Conservation (phyloP, 2,888 invertebrate genomes). For the Anoncus sp. region DNA sequence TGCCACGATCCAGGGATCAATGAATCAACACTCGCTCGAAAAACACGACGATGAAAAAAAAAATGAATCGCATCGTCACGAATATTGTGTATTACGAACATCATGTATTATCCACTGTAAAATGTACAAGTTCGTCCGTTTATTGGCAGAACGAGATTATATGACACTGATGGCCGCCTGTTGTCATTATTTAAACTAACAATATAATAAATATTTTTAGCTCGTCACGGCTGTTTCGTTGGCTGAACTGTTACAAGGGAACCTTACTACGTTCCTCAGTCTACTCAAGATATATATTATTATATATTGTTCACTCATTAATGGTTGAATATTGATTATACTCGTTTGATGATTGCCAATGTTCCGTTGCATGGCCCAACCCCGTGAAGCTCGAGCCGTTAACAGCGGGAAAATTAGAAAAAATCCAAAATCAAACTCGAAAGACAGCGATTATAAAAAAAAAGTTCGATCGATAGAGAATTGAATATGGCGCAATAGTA, state of each 20-base stretch:
- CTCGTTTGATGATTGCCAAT: constrained; percentile 79
- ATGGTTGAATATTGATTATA: constrained; percentile 74
- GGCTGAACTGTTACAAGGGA: constrained; percentile 83
- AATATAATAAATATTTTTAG: constrained; percentile 75
- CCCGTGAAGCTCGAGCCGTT: constrained; percentile 77
- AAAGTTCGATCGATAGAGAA: too few species aligned
- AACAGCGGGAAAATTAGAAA: background rate
- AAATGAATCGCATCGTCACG: constrained; percentile 53
- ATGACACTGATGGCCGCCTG: constrained; percentile 74
- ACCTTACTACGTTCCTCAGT: constrained; percentile 83
- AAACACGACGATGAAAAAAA: constrained; percentile 45
- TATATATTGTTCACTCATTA: constrained; percentile 66
- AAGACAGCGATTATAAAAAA: too few species aligned
- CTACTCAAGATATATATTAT: constrained; percentile 78
- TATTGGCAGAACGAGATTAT: constrained; percentile 68
- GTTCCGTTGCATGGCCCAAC: constrained; percentile 82
- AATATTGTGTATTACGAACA: constrained; percentile 58
- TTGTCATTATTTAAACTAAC: constrained; percentile 75
- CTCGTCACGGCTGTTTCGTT: constrained; percentile 83
- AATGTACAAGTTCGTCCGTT: constrained; percentile 61
- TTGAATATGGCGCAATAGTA: too few species aligned
- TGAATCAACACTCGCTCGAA: constrained; percentile 44
- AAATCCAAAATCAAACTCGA: background rate
- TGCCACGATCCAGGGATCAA: constrained; percentile 45
- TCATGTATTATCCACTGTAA: constrained; percentile 54